Conservation (phyloP, 2,113 vertebrate species). For the Channa maculata region DNA sequence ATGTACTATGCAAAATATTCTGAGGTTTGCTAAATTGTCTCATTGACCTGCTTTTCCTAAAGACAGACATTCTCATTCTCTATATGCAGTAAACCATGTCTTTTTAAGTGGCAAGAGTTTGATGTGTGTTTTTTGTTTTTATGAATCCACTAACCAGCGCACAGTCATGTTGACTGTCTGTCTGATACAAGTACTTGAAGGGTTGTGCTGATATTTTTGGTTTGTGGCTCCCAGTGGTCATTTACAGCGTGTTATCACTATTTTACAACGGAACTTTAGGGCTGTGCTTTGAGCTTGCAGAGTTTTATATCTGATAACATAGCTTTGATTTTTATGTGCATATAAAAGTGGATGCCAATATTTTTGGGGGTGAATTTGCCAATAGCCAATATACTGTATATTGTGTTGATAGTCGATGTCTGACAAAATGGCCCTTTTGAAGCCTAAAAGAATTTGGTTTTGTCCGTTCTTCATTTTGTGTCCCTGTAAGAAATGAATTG, state of each 20-base stretch:
- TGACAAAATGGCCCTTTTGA: conserved; percentile 13
- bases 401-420: conserved; percentile 19
- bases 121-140: background rate
- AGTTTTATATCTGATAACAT: conserved; percentile 52
- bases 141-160: background rate
- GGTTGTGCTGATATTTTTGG: conserved; percentile 20
- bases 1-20: background rate
- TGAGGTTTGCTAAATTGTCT: background rate
- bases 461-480: conserved; percentile 1
- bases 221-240: conserved; percentile 19
- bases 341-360: conserved; percentile 33
- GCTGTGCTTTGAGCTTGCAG: conserved; percentile 40
- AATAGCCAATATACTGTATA: background rate
- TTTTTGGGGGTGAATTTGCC: conserved; percentile 14
- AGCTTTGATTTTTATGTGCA: conserved; percentile 58
- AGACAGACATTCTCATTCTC: background rate
- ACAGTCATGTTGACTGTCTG: background rate
- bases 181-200: conserved; percentile 8
- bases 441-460: background rate
- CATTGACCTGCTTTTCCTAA: conserved; percentile 1
- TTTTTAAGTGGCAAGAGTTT: background rate
- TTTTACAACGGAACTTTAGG: conserved; percentile 52
- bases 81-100: background rate
- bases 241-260: conserved; percentile 44
- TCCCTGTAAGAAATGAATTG: background rate